Percentiles rank a stretch among this genome's conserved stretches.
These are phyloP conservation scores for Conus canariensis DNA, from an alignment of 2,888 invertebrate genomes.

Conservation along the genomic window DNA sequence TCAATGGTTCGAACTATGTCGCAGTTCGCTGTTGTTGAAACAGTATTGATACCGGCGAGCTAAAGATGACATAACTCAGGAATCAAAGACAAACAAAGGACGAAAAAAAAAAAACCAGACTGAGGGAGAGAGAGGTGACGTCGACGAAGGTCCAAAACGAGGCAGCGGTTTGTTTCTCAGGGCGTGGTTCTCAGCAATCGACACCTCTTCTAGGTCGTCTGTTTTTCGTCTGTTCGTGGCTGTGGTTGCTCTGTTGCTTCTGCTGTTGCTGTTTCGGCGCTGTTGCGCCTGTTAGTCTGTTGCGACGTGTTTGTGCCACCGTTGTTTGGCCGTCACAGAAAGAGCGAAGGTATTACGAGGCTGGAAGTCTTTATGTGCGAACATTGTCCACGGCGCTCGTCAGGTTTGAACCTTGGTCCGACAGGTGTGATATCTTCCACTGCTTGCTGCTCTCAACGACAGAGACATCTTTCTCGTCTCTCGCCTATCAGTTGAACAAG, in stretches of 20 bases:
- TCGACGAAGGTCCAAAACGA: neutral
- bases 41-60: too few relatives aligned
- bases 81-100: neutral
- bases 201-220: neutral
- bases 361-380: neutral
- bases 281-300: neutral
- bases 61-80: neutral
- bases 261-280: neutral
- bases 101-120: neutral
- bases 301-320: neutral
- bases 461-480: too few relatives aligned
- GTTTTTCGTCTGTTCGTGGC: neutral
- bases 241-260: neutral
- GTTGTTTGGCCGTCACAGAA: too few relatives aligned
- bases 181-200: neutral
- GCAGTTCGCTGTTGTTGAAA: too few relatives aligned
- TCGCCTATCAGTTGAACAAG: too few relatives aligned
- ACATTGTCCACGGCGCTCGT: neutral
- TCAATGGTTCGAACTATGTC: too few relatives aligned
- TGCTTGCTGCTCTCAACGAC: too few relatives aligned
- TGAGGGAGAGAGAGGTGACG: neutral
- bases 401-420: neutral
- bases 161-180: neutral
- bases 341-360: too few relatives aligned
- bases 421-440: neutral